Evolutionary conservation across 1,140 invertebrate species (phyloP).

Genomic region (Tetranychus cinnabarinus): DNA sequence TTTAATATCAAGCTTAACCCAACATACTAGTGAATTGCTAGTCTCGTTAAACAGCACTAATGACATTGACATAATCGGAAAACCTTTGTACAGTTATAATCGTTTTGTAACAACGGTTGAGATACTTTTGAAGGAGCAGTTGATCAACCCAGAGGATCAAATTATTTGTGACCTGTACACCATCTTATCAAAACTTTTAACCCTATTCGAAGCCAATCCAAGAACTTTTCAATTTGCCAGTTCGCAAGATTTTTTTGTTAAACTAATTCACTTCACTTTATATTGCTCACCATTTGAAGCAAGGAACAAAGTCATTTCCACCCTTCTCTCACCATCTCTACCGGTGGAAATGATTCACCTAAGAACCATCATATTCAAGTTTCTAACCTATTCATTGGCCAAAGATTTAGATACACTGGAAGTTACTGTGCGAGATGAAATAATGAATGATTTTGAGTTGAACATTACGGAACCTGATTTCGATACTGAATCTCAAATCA

Average conservation of each 20-base stretch:
- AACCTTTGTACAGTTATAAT: not conserved
- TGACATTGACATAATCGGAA: not conserved
- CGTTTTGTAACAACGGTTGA: not conserved
- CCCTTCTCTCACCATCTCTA: not conserved
- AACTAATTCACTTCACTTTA: not conserved
- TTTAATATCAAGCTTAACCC: not conserved
- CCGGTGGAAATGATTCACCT: not conserved
- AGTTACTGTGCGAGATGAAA: not conserved
- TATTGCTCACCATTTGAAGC: not conserved
- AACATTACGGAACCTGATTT: not conserved
- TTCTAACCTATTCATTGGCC: not conserved
- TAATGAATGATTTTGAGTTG: not conserved
- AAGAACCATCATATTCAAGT: not conserved
- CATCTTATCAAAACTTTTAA: not conserved
- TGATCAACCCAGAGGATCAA: not conserved
- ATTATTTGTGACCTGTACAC: not conserved
- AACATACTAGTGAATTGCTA: not conserved
- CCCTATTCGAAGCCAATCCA: not conserved
- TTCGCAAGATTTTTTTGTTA: not conserved
- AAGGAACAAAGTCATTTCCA: not conserved
- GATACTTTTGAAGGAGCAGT: not conserved
- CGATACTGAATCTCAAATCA: not conserved
- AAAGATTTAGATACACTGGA: not conserved
- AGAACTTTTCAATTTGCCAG: not conserved
- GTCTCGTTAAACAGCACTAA: too few species aligned